These are phyloP conservation scores for Brachionus sp. DNA, from an alignment of 1,140 invertebrate species.

Conservation along the genomic window DNA sequence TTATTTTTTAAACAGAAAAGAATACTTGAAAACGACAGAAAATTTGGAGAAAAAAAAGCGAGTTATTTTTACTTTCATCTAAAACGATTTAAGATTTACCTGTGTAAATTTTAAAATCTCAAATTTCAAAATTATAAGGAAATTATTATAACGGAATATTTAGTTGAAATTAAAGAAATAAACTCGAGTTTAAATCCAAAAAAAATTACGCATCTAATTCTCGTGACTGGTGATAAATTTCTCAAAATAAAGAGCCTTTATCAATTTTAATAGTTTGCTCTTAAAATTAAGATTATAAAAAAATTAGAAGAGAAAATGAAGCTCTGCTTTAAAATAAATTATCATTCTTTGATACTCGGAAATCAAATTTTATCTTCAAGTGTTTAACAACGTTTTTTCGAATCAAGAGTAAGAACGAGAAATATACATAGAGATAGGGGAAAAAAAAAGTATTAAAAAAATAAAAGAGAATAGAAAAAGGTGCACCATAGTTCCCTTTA, in stretches of 20 bases:
- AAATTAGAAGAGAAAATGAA: not conserved
- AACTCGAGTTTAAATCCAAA: not conserved
- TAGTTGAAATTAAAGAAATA: not conserved
- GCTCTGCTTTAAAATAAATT: not conserved
- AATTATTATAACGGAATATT: slow-evolving; percentile 11
- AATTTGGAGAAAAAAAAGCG: not conserved
- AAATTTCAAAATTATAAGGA: slow-evolving; percentile 30
- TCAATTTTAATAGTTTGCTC: not conserved
- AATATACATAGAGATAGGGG: not conserved
- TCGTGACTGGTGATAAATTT: slow-evolving; percentile 30
- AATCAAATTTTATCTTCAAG: slow-evolving; percentile 19
- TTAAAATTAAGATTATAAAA: slow-evolving; percentile 17
- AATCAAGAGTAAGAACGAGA: not conserved
- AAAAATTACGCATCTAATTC: not conserved
- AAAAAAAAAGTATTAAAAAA: not conserved
- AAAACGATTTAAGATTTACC: slow-evolving; percentile 34
- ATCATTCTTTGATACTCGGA: slow-evolving; percentile 28
- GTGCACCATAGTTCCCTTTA: slow-evolving; percentile 8
- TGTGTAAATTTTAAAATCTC: slow-evolving; percentile 26
- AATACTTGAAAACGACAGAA: slow-evolving; percentile 27
- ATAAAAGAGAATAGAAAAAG: not conserved
- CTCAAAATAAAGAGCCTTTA: slow-evolving; percentile 9
- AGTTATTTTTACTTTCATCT: not conserved
- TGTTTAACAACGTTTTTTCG: not conserved
- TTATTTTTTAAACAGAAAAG: not conserved